Evolutionary conservation across 2,888 invertebrate species (phyloP).

Genomic region (Liopterus haemorrhoidalis): DNA sequence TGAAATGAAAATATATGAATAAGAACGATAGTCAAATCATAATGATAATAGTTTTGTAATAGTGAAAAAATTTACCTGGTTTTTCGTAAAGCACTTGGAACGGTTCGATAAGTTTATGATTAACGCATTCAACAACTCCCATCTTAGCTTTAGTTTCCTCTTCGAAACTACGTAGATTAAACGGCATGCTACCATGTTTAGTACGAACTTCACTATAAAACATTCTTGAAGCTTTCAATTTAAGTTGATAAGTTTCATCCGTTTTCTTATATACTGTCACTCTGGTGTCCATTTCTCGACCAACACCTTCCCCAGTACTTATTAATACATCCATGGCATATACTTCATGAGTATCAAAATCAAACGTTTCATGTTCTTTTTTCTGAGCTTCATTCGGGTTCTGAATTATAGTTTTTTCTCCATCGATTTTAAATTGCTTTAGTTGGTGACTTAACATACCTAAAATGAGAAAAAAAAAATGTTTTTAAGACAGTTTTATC

Average conservation of each 20-base stretch:
- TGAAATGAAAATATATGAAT: no score
- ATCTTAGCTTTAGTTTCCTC: conserved; percentile 97
- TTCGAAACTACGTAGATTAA: conserved; percentile 89
- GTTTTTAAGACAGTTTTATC: no score
- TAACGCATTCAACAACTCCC: conserved; percentile 97
- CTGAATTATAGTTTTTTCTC: conserved; percentile 94
- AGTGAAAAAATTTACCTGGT: conserved; percentile 47
- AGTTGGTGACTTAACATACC: conserved; percentile 94
- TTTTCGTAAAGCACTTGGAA: conserved; percentile 88
- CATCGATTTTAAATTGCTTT: conserved; percentile 94
- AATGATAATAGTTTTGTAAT: neutral
- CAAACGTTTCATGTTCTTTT: conserved; percentile 95
- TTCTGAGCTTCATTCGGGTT: conserved; percentile 96
- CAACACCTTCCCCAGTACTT: conserved; percentile 91
- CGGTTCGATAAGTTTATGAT: conserved; percentile 95
- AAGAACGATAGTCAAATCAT: conserved; percentile 3
- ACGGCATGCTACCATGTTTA: conserved; percentile 95
- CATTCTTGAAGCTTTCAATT: conserved; percentile 92
- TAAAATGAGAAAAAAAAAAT: no score
- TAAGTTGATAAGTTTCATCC: conserved; percentile 93
- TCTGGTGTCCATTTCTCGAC: conserved; percentile 87
- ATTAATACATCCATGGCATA: conserved; percentile 97
- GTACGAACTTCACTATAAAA: conserved; percentile 83
- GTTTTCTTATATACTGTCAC: conserved; percentile 98
- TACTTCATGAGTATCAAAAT: conserved; percentile 92